phyloP scores from a whole-genome alignment of 2,888 invertebrate genomes.

The Ophion ventricosus region DNA sequence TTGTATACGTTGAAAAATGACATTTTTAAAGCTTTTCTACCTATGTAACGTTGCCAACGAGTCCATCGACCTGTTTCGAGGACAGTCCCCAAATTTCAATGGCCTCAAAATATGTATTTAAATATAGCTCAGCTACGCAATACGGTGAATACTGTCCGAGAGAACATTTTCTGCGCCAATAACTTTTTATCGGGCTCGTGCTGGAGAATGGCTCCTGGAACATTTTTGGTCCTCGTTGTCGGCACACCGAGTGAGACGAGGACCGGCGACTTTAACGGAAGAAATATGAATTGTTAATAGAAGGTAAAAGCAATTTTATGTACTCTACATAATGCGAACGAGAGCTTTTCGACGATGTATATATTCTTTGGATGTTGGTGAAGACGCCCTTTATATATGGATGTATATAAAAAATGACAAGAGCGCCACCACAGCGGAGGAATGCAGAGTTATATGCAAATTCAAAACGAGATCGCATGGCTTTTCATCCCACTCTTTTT shows the following conservation, averaged over 20 bases:
- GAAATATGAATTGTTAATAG: constrained; percentile 83
- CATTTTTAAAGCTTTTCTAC: neutral
- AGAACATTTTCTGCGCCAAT: constrained; percentile 76
- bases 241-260: constrained; percentile 35
- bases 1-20: neutral
- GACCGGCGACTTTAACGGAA: constrained; percentile 76
- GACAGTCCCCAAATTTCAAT: neutral
- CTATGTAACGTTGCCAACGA: too few relatives aligned
- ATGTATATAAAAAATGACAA: neutral
- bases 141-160: constrained; percentile 39
- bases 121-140: constrained; percentile 31
- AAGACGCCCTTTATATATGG: constrained; percentile 12
- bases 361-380: constrained; percentile 72
- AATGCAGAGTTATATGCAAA: constrained; percentile 59
- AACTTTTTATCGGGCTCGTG: constrained; percentile 77
- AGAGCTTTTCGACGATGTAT: constrained; percentile 72
- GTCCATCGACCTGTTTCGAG: neutral
- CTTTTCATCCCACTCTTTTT: constrained; percentile 49
- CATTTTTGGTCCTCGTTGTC: constrained; percentile 36
- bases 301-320: constrained; percentile 83
- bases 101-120: constrained; percentile 11
- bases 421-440: constrained; percentile 21
- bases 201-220: constrained; percentile 23
- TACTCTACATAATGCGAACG: constrained; percentile 79
- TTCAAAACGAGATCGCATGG: constrained; percentile 48